Base-by-base conservation (phyloP, 2,113 vertebrate genomes). In the Rutilus rutilus region DNA sequence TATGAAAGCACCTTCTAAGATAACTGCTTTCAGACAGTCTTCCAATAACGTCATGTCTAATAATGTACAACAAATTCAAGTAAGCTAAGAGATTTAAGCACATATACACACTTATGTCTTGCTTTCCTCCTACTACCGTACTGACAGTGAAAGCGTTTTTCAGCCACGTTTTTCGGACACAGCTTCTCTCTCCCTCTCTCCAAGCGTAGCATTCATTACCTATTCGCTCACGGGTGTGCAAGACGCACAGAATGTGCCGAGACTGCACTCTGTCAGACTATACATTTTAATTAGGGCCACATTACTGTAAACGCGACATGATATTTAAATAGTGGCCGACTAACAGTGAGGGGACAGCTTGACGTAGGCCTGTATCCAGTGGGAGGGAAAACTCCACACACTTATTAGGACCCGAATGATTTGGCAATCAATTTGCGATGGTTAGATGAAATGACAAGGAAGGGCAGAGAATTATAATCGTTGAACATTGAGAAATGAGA, bases 401-500 rank as follows among this genome's bases (percentile, higher is more conserved):
- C 78, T 86, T 76, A 76, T 50, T 9, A 76, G 25, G 52, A 88
- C 86, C 78, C 5, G 86, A 74, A 85, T 75, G 42, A 75, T 87
- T 1, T 89, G 57, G 86, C 84, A 90, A 88, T 89, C 91, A 90
- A 90, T 27, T 36, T 45, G 82, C 60, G 15, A 86, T 78, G 50
- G 23, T 91, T 90, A 91, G 74, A 92, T 91, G 65, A 88, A 79
- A 79, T 86, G 93, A 89, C 91, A 86, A 45, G 21, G 69, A 64
- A 69, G 83, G 85, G 86, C 67, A 86, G 83, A 64, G 17, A 52
- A 39, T 69, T 79, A 59, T 78, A 79, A 79, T 57, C 30, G 88
- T 76, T 10, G 65, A 84, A 87, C 89, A 91, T 85, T 52, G 19
- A 64, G 59, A 71, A 81, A 19, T 39, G 76, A 59, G 50, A 78